A percentile compares a stretch with the other conserved stretches of the same genome.
These are phyloP conservation scores for Drosophila helvetica DNA, from an alignment of 2,888 invertebrate genomes.

Conservation along the genomic window DNA sequence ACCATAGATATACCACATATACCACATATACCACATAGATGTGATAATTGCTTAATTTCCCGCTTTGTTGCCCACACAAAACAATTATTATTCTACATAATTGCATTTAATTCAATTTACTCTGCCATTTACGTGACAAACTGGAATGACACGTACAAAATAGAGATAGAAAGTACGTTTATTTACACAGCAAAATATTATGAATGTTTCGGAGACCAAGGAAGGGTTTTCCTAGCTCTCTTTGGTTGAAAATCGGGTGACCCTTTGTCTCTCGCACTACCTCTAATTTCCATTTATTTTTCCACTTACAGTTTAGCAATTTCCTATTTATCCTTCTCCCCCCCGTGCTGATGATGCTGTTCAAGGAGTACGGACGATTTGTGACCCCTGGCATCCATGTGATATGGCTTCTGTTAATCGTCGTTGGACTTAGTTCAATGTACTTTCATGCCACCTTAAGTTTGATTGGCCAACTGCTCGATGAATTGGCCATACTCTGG, in stretches of 20 bases:
- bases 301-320: conserved; percentile 88
- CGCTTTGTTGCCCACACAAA: conserved; percentile 12
- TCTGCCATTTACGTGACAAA: conserved; percentile 15
- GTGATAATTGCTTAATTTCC: conserved; percentile 18
- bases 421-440: conserved; percentile 91
- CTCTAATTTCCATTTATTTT: too few relatives aligned
- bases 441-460: conserved; percentile 94
- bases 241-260: too few relatives aligned
- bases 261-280: too few relatives aligned
- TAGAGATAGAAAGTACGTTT: conserved; percentile 1
- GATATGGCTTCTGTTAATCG: conserved; percentile 91
- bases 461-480: conserved; percentile 91
- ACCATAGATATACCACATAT: too few relatives aligned
- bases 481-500: conserved; percentile 93
- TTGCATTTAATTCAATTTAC: conserved; percentile 37
- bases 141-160: conserved; percentile 40
- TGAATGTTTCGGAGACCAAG: not conserved
- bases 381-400: conserved; percentile 91
- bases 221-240: not conserved
- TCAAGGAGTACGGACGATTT: conserved; percentile 90
- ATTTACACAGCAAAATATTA: conserved; percentile 9
- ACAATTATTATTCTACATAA: conserved; percentile 4
- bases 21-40: too few relatives aligned
- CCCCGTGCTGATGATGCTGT: conserved; percentile 90
- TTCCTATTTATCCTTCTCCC: conserved; percentile 90